Evolutionary conservation across 2,888 invertebrate species (phyloP).

Genomic region (Metacarcinus magister): DNA sequence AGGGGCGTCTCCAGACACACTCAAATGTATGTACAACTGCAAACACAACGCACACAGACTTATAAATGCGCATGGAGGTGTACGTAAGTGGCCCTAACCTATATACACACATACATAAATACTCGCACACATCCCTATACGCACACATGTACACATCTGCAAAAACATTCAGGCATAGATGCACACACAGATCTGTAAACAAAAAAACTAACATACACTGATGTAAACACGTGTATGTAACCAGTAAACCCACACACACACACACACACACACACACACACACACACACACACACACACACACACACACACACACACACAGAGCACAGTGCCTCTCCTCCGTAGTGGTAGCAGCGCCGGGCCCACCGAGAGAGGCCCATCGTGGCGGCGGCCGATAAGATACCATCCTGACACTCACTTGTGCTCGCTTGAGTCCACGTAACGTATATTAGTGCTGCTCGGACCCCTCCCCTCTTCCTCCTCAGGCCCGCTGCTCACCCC

Average conservation of each 20-base stretch:
- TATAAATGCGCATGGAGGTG: background rate
- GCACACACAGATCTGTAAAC: too few species aligned
- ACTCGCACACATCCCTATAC: background rate
- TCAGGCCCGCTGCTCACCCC: background rate
- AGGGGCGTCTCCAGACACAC: background rate
- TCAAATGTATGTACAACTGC: background rate
- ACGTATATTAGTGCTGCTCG: slow-evolving; percentile 26
- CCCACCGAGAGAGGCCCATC: background rate
- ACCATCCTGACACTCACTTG: slow-evolving; percentile 37
- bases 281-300: slow-evolving; percentile 23
- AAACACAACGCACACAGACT: background rate
- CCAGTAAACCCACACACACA: background rate
- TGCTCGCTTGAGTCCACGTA: slow-evolving; percentile 32
- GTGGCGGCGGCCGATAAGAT: slow-evolving; percentile 17
- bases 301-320: background rate
- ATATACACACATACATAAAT: too few species aligned
- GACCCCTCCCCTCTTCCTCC: background rate
- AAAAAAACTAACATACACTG: too few species aligned
- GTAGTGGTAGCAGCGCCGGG: background rate
- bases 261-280: slow-evolving; percentile 22
- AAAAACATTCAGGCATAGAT: too few species aligned
- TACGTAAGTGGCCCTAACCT: too few species aligned
- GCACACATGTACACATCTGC: too few species aligned
- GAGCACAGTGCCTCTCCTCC: background rate
- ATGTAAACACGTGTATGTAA: background rate